Evolutionary conservation across 2,797 vertebrate genomes (phyloP), one percentile per base, ranked within the genome.

Genomic region (Triplophysa bombifrons): DNA sequence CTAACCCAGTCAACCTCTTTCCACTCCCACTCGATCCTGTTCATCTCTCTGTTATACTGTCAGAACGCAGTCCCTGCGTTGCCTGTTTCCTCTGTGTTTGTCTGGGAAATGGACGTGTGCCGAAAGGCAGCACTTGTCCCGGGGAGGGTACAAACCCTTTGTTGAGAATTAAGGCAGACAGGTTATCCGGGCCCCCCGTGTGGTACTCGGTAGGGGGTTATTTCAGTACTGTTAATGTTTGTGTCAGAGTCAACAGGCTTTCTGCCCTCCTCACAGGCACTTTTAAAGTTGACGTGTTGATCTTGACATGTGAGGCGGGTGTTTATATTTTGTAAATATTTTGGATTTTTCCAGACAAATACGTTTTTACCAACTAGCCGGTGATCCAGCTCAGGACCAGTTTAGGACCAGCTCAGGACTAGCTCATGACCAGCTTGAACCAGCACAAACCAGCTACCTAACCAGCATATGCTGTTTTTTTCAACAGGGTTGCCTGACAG

Each of bases 1-100:
- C 74, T 55, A 72, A 56, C 76, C 78, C 30, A 64, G 65, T 77
- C 66, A 69, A 61, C 61, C 67, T 71, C 76, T 51, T 63, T 71
- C 58, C 46, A 50, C 75, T 71, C 76, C 67, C 76, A 78, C 66
- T 71, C 56, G 6, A 63, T 61, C 44, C 41, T 70, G 66, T 38
- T 67, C 66, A 50, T 78, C 66, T 70, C 63, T 56, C 50, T 0
- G 50, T 1, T 44, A n/a, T 2, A 25, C 34, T 34, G 19, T 63
- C 7, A 63, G 60, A 34, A 13, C 34, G 60, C 16, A 1, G 25
- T 38, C 55, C 38, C 38, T 12, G 13, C 55, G n/a, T 41, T 19
- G 17, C 74, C n/a, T 30, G 25, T 56, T 64, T 34, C 3, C 63
- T 64, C 4, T 65, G 34, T 44, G 34, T 65, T 63, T 17, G 22